Evolutionary conservation across 2,797 vertebrate genomes (phyloP).

Genomic region (Australoheros facetus): DNA sequence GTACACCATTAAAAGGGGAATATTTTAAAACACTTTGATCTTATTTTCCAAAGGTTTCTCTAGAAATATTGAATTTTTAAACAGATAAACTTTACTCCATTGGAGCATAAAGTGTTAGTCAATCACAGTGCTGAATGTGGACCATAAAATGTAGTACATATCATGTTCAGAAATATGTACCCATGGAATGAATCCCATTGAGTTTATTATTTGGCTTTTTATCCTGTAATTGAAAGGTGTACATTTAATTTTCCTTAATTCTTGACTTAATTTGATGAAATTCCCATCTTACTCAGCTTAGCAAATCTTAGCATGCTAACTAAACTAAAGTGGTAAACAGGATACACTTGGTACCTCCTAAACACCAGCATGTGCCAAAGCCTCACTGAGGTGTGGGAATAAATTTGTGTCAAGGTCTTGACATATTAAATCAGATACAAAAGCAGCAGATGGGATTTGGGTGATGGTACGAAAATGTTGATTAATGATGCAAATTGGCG

Average conservation of each 20-base stretch:
- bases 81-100: neutral
- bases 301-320: neutral
- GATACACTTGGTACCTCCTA: neutral
- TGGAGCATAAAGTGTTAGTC: neutral
- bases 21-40: neutral
- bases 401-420: neutral
- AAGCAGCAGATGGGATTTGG: conserved; percentile 1
- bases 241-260: neutral
- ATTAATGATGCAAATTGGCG: neutral
- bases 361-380: neutral
- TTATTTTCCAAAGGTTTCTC: neutral
- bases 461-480: neutral
- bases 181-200: neutral
- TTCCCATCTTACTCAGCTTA: neutral
- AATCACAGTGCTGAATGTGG: neutral
- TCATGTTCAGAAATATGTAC: neutral
- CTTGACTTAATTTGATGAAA: neutral
- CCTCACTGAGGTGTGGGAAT: neutral
- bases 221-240: neutral
- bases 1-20: neutral
- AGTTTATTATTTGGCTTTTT: neutral
- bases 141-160: too few species aligned
- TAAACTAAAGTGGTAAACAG: neutral
- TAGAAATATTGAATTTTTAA: neutral
- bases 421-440: conserved; percentile 2